phyloP scores from a whole-genome alignment of 2,888 invertebrate genomes.

The Baccha elongata region DNA sequence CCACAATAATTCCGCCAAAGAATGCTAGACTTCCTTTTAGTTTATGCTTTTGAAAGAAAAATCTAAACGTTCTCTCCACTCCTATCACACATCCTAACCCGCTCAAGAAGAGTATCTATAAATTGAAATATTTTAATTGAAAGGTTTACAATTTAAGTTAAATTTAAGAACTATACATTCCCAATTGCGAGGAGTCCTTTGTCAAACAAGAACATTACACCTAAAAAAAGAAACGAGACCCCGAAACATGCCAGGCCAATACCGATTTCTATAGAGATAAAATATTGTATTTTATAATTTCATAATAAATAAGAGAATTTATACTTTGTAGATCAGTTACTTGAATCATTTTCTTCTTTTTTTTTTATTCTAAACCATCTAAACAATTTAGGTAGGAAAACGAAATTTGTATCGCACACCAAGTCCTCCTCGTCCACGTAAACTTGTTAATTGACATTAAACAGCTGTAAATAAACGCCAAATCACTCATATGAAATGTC shows the following conservation, averaged over 20 bases:
- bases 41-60: conserved; percentile 99
- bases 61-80: conserved; percentile 95
- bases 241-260: conserved; percentile 98
- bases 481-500: no score
- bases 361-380: conserved; percentile 33
- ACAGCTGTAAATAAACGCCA: conserved; percentile 46
- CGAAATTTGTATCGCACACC: background rate
- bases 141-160: conserved; percentile 15
- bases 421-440: conserved; percentile 54
- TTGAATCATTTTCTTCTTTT: conserved; percentile 87
- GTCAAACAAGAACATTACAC: conserved; percentile 96
- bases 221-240: conserved; percentile 96
- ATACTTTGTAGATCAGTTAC: conserved; percentile 93
- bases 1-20: conserved; percentile 95
- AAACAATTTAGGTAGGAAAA: background rate
- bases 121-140: conserved; percentile 79
- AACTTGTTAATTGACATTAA: conserved; percentile 61
- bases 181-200: conserved; percentile 99
- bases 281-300: conserved; percentile 16
- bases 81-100: conserved; percentile 98
- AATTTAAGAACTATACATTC: conserved; percentile 86
- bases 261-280: conserved; percentile 91
- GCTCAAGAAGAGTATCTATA: conserved; percentile 96
- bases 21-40: conserved; percentile 94
- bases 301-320: conserved; percentile 74